These are phyloP conservation scores for Caracal caracal DNA, from an alignment of 2,113 vertebrate genomes.

Conservation along the genomic window DNA sequence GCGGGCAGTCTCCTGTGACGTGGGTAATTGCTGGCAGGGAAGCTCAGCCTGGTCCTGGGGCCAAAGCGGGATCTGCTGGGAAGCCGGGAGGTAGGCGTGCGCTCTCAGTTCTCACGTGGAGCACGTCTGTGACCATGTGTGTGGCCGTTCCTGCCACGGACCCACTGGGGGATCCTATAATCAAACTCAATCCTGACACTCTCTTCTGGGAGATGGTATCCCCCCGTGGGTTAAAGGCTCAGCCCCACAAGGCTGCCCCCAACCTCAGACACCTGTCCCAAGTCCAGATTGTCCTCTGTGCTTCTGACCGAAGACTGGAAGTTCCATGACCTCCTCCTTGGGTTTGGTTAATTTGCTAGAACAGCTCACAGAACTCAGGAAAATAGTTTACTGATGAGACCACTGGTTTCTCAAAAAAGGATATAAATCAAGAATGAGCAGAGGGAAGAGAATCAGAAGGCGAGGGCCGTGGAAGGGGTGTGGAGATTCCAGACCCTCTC, in stretches of 20 bases:
- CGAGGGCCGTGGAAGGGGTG: not conserved
- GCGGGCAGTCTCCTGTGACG: not conserved
- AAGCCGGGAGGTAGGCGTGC: too few species aligned
- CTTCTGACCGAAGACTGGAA: not conserved
- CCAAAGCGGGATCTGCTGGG: not conserved
- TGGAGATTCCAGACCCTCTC: not conserved
- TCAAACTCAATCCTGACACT: not conserved
- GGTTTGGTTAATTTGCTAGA: not conserved
- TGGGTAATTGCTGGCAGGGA: not conserved
- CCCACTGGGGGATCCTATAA: not conserved
- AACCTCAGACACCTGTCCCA: not conserved
- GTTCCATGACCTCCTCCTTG: not conserved
- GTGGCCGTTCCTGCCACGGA: too few species aligned
- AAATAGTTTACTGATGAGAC: not conserved
- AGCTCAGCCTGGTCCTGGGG: not conserved
- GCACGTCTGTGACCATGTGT: not conserved
- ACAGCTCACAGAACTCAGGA: not conserved
- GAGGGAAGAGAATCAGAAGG: accelerated
- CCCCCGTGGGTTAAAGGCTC: not conserved
- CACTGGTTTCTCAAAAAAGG: not conserved
- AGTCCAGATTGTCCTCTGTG: not conserved
- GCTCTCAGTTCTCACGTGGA: not conserved
- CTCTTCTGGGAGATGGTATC: not conserved
- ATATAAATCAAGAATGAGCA: not conserved
- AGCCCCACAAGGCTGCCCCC: not conserved